Base-by-base conservation (phyloP, 2,888 invertebrate species). In the Phengaris arion region DNA sequence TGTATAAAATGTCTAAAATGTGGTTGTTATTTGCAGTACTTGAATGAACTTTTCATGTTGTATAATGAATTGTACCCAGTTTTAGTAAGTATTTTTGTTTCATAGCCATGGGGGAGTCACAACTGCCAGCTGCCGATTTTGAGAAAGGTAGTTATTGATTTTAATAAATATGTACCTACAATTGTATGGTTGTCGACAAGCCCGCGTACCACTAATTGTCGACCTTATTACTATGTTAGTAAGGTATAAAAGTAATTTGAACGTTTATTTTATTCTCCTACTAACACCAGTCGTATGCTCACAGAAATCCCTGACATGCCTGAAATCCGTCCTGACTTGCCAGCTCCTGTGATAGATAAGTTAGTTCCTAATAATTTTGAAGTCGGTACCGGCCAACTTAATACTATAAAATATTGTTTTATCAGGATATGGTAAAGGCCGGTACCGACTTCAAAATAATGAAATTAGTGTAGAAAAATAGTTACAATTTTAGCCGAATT, bases 261-360 rank as follows among this genome's bases (percentile, higher is more conserved):
- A 54, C 54, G 12, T 54, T 54, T 13, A 57, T 59, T 68, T 68
- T 72, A 74, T 55, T 52, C 74, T 35, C 68, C 75, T 77, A 72
- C 57, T 77, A 77, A 68, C 74, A 72, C 22, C 12, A 8, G 76
- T 46, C 57, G 70, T 78, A 78, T 84, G 82, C 82, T 82, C 80
- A 78, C 91, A 93, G 92, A 91, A 80, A 86, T 90, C 82, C 89
- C 89, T 77, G 89, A 87, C 82, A 87, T 90, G 79, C 85, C 91
- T 79, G 92, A 89, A 81, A 85, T 89, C 84, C 88, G 81, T 81
- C 90, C 88, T 75, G 90, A 87, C 78, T 75, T 86, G 79, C 84
- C 88, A 77, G 86, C 80, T 83, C 88, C 87, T 78, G 82, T 80
- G 79, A 80, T 82, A 72, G 84, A 86, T 77, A 85, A 84, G 92